Percentiles rank a stretch among this genome's conserved stretches.
phyloP scores from a whole-genome alignment of 2,797 vertebrate species.

The Nasua narica region DNA sequence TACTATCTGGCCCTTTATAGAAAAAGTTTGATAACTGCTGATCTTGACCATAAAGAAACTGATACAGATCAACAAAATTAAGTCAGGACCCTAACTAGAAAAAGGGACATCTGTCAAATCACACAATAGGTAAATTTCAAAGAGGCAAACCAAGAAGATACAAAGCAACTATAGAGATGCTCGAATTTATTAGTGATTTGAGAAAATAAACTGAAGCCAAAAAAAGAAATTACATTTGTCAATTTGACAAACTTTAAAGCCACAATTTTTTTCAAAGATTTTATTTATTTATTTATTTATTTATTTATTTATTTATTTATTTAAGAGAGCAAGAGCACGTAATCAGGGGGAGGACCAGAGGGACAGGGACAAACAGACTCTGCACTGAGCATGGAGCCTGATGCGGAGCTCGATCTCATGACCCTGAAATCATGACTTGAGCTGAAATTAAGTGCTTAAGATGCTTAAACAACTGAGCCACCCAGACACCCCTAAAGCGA shows the following conservation, averaged over 20 bases:
- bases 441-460: no score
- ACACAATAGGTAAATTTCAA: background rate
- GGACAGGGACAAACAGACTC: no score
- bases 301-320: no score
- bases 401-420: no score
- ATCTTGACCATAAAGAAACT: background rate
- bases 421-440: no score
- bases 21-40: background rate
- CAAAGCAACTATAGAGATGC: background rate
- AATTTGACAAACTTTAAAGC: background rate
- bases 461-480: no score
- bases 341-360: no score
- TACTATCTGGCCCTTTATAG: background rate
- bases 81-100: background rate
- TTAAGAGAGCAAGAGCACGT: background rate
- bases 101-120: background rate
- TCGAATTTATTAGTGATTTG: background rate
- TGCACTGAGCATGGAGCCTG: no score
- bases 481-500: no score
- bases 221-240: background rate
- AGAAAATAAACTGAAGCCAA: background rate
- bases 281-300: no score
- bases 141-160: background rate
- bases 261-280: background rate
- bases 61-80: background rate